phyloP scores from a whole-genome alignment of 2,888 invertebrate species.

The Pristionchus exspectatus region DNA sequence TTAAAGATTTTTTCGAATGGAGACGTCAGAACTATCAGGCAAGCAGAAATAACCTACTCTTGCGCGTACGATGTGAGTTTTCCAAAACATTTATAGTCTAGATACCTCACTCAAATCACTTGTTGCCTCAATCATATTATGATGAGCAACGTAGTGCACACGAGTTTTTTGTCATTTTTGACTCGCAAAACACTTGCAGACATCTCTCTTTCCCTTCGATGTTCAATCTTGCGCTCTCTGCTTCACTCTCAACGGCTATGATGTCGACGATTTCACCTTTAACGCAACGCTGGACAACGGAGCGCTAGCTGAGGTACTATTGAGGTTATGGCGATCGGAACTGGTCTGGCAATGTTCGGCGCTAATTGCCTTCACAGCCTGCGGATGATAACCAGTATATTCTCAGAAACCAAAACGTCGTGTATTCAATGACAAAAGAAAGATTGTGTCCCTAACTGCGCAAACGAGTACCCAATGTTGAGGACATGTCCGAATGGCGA shows the following conservation, averaged over 20 bases:
- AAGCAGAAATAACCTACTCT: conserved; percentile 11
- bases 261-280: neutral
- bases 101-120: too few species aligned
- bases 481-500: conserved; percentile 35
- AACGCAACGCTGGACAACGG: neutral
- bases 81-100: too few species aligned
- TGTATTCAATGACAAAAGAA: too few species aligned
- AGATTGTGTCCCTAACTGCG: neutral
- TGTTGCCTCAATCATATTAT: too few species aligned
- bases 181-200: neutral
- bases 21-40: neutral
- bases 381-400: too few species aligned
- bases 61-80: conserved; percentile 10
- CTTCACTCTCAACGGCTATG: conserved; percentile 3
- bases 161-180: too few species aligned
- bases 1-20: conserved; percentile 5
- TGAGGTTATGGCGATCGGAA: too few species aligned
- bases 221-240: conserved; percentile 19
- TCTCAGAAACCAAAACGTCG: too few species aligned
- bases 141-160: too few species aligned
- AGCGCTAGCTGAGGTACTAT: neutral
- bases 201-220: neutral
- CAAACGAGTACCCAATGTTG: neutral
- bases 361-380: too few species aligned
- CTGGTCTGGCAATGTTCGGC: too few species aligned